Percentiles rank a stretch among this genome's conserved stretches.
phyloP scores from a whole-genome alignment of 2,797 vertebrate species.

The Syndactyla subalaris region DNA sequence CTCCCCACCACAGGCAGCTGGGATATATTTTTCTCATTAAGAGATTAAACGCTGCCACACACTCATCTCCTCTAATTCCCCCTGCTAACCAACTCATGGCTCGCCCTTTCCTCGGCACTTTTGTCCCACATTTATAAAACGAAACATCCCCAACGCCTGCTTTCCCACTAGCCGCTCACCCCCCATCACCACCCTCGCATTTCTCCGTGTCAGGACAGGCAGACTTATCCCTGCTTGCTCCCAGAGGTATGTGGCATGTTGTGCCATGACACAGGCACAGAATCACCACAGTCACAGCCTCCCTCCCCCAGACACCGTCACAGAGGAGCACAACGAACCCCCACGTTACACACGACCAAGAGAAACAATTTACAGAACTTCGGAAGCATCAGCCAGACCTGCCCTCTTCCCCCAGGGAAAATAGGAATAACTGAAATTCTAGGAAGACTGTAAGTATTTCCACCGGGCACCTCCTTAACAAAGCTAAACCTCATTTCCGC shows the following conservation, averaged over 20 bases:
- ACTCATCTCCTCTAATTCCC: conserved; percentile 21
- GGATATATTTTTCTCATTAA: conserved; percentile 37
- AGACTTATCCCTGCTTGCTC: background rate
- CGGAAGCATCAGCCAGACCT: background rate
- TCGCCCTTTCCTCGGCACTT: background rate
- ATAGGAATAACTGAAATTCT: background rate
- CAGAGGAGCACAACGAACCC: background rate
- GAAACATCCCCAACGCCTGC: background rate
- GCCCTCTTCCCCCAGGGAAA: background rate
- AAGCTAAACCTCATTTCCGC: background rate
- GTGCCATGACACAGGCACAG: background rate
- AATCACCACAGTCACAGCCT: background rate
- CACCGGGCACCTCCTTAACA: background rate
- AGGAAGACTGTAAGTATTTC: background rate
- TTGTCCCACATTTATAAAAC: background rate
- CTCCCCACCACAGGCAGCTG: background rate
- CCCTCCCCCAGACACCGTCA: background rate
- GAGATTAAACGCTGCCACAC: conserved; percentile 24
- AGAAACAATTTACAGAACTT: background rate
- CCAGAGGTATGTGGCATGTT: background rate
- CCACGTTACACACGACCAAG: background rate
- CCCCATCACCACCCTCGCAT: background rate
- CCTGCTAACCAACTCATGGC: background rate
- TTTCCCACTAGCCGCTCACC: background rate
- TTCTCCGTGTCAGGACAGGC: background rate